These are phyloP conservation scores for Epinotia ramella DNA, from an alignment of 2,888 invertebrate genomes.

Conservation along the genomic window DNA sequence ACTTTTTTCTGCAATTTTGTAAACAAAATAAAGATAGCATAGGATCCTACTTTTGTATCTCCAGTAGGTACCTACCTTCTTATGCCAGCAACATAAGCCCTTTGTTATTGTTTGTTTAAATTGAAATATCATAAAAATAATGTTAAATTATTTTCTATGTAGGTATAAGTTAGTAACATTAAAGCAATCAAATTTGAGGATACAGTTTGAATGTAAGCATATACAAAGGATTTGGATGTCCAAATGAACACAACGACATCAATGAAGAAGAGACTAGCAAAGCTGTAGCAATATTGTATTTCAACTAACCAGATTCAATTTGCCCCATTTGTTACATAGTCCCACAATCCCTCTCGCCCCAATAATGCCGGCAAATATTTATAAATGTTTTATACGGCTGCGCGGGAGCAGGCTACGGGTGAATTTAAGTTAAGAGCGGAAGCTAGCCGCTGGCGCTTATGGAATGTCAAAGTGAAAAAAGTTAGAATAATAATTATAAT, in stretches of 20 bases:
- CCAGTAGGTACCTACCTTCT: too few relatives aligned
- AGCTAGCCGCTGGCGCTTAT: constrained; percentile 45
- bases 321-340: constrained; percentile 44
- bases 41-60: too few relatives aligned
- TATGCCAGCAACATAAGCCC: not conserved
- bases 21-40: too few relatives aligned
- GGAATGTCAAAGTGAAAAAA: not conserved
- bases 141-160: too few relatives aligned
- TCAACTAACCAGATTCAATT: constrained; percentile 42
- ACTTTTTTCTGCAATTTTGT: too few relatives aligned
- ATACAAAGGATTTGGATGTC: not conserved
- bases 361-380: constrained; percentile 81
- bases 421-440: constrained; percentile 44
- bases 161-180: not conserved
- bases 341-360: constrained; percentile 47
- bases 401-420: constrained; percentile 59
- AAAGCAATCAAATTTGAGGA: not conserved
- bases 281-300: constrained; percentile 40
- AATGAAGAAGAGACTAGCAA: constrained; percentile 15
- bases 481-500: too few relatives aligned
- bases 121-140: too few relatives aligned
- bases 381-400: constrained; percentile 80
- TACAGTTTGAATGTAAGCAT: not conserved
- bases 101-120: not conserved
- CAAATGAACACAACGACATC: constrained; percentile 1